Evolutionary conservation across 1,140 invertebrate genomes (phyloP).

Genomic region (Neuroterus valhalla): DNA sequence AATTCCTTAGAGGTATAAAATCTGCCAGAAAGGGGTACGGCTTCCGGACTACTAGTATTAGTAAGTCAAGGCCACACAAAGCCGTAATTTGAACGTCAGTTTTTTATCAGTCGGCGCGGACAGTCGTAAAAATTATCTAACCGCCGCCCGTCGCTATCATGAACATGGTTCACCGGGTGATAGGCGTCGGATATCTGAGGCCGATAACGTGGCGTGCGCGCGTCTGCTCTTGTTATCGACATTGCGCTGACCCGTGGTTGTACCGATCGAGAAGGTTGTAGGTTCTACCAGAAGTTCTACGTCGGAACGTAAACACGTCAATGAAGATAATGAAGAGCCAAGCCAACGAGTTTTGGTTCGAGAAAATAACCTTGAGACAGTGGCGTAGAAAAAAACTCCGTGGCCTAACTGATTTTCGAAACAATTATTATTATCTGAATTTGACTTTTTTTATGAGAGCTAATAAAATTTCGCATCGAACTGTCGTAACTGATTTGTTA

Average conservation of each 20-base stretch:
- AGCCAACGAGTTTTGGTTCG: too few relatives aligned
- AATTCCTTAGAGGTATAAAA: too few relatives aligned
- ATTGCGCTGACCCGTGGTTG: neutral
- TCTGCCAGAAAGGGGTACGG: too few relatives aligned
- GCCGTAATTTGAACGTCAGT: neutral
- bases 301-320: neutral
- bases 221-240: constrained; percentile 12
- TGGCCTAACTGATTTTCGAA: too few relatives aligned
- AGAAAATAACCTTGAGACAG: too few relatives aligned
- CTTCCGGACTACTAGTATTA: too few relatives aligned
- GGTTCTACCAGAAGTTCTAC: neutral
- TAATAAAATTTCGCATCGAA: too few relatives aligned
- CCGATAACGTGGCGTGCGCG: constrained; percentile 10
- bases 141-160: neutral
- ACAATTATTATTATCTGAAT: too few relatives aligned
- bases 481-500: too few relatives aligned
- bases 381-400: too few relatives aligned
- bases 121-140: constrained; percentile 12
- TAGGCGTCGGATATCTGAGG: constrained; percentile 9
- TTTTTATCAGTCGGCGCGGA: neutral
- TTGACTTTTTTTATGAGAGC: too few relatives aligned
- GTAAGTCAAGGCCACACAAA: neutral
- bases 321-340: constrained; percentile 4
- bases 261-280: constrained; percentile 4
- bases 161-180: constrained; percentile 8